A percentile compares a stretch with the other conserved stretches of the same genome.
Evolutionary conservation across 2,113 vertebrate species (phyloP).

Genomic region (Pionites leucogaster): DNA sequence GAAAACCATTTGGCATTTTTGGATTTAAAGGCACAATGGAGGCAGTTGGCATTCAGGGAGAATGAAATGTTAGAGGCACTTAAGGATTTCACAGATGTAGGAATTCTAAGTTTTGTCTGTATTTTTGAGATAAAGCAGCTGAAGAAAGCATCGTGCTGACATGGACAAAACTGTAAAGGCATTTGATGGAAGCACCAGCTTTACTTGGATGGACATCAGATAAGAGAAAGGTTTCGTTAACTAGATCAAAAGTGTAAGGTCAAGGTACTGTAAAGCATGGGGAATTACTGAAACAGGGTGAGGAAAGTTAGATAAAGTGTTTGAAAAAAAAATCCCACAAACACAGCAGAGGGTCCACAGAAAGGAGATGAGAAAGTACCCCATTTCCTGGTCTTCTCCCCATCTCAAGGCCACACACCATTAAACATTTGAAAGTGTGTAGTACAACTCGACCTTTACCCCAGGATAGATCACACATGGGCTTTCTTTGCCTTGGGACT

Average conservation of each 20-base stretch:
- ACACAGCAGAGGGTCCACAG: neutral
- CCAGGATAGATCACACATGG: neutral
- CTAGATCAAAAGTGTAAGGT: neutral
- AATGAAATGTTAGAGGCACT: neutral
- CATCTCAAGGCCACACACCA: neutral
- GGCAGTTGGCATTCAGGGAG: neutral
- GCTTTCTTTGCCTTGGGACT: neutral
- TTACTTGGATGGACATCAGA: neutral
- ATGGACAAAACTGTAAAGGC: neutral
- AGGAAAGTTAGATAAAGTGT: neutral
- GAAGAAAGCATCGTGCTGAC: neutral
- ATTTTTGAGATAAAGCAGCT: neutral
- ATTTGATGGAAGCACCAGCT: neutral
- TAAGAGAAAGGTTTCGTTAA: neutral
- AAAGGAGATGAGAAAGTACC: neutral
- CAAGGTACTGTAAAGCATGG: neutral
- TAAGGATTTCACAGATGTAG: neutral
- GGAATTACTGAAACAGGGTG: neutral
- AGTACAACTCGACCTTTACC: neutral
- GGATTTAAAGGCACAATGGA: neutral
- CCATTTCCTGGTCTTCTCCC: neutral
- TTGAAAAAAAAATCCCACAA: neutral
- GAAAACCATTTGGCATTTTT: neutral
- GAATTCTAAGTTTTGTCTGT: neutral
- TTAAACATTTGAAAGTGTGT: neutral